These are phyloP conservation scores for Zapornia atra DNA, from an alignment of 2,113 vertebrate genomes.

Conservation along the genomic window DNA sequence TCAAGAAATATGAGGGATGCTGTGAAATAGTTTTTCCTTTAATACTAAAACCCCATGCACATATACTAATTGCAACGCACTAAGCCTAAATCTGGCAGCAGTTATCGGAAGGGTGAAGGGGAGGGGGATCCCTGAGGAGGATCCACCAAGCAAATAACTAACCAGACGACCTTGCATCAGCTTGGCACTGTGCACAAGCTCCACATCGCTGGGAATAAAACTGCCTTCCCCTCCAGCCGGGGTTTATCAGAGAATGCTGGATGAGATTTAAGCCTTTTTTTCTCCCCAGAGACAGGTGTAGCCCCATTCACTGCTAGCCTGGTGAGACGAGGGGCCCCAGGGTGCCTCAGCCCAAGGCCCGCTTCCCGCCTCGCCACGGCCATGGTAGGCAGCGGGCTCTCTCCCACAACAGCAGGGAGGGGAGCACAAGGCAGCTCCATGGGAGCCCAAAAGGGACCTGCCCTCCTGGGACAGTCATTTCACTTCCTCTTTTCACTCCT, in stretches of 20 bases:
- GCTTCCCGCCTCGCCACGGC: neutral
- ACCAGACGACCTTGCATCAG: neutral
- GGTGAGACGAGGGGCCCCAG: neutral
- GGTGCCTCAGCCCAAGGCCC: neutral
- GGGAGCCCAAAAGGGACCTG: too few relatives aligned
- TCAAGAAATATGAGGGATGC: neutral
- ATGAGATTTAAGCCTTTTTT: neutral
- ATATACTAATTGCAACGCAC: neutral
- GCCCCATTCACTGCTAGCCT: neutral
- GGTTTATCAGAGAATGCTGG: fast-evolving
- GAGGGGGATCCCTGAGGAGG: neutral
- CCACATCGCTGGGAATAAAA: neutral
- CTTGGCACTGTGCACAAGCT: neutral
- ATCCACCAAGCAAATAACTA: neutral
- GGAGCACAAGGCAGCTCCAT: fast-evolving
- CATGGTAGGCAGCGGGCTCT: too few relatives aligned
- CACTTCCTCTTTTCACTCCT: neutral
- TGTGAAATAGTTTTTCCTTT: neutral
- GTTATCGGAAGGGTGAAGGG: neutral
- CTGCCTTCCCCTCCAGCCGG: neutral
- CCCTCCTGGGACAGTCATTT: fast-evolving
- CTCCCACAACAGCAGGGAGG: neutral
- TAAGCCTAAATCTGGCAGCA: neutral
- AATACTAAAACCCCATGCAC: neutral
- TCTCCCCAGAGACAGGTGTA: neutral